phyloP scores from a whole-genome alignment of 2,113 vertebrate species.

The Myrmophylax atrothorax region DNA sequence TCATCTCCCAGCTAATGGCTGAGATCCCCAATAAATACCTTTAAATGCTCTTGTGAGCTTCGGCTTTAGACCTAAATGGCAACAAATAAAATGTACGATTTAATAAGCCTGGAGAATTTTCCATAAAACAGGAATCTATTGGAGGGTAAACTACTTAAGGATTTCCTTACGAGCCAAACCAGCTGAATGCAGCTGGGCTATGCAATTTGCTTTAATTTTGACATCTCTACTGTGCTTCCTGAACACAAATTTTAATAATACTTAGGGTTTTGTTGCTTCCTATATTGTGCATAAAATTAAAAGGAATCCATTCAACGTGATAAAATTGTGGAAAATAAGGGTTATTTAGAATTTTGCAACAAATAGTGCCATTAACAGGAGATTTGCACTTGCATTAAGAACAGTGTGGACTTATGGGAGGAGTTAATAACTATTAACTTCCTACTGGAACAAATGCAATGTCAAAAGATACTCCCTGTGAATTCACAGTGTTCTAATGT shows the following conservation, averaged over 20 bases:
- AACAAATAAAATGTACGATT: slow-evolving; percentile 7
- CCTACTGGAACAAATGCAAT: not conserved
- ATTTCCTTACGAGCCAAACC: not conserved
- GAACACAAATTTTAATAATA: not conserved
- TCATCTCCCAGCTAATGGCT: not conserved
- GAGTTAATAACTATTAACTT: slow-evolving; percentile 1
- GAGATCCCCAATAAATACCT: not conserved
- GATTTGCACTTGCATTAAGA: not conserved
- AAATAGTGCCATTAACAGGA: not conserved
- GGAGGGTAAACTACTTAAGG: not conserved
- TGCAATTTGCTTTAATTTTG: not conserved
- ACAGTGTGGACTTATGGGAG: not conserved
- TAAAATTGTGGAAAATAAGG: not conserved
- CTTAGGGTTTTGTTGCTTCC: not conserved
- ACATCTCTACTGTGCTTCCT: not conserved
- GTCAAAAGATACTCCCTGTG: not conserved
- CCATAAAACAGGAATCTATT: not conserved
- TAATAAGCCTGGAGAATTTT: slow-evolving; percentile 19
- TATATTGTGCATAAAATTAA: not conserved
- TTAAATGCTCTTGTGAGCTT: slow-evolving; percentile 20
- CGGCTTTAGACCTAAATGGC: not conserved
- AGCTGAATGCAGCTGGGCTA: not conserved
- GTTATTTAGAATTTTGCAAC: not conserved
- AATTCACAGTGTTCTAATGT: not conserved
- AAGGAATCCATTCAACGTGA: not conserved